A percentile compares a stretch with the other conserved stretches of the same genome.
Conservation (phyloP, 2,113 vertebrate genomes). For the Urocolius indicus region DNA sequence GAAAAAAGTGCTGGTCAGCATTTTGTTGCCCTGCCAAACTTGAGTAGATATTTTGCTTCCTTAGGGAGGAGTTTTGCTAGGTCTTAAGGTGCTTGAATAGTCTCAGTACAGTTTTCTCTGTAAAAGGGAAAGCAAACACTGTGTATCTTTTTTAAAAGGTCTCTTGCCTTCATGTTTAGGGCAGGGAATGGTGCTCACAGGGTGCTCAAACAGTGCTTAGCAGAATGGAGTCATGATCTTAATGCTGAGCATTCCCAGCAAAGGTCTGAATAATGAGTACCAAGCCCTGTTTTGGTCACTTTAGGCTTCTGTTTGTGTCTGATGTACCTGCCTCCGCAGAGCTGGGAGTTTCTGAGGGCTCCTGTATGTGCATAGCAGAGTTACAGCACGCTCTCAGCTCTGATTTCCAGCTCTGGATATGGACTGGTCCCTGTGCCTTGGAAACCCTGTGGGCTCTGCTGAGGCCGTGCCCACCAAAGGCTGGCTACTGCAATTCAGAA, state of each 20-base stretch:
- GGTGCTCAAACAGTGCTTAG: background rate
- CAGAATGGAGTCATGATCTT: background rate
- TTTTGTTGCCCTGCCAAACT: background rate
- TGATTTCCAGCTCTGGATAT: background rate
- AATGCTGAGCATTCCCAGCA: background rate
- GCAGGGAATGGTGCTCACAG: background rate
- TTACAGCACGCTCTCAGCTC: rapidly evolving
- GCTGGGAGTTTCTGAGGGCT: background rate
- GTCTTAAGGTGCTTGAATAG: background rate
- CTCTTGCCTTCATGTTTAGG: background rate
- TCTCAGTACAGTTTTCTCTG: background rate
- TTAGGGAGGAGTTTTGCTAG: background rate
- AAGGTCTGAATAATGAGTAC: slow-evolving; percentile 22
- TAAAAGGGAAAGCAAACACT: background rate
- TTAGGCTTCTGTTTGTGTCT: background rate
- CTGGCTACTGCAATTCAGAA: background rate
- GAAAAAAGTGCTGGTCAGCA: background rate
- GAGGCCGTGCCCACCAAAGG: background rate
- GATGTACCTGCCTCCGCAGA: background rate
- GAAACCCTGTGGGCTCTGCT: background rate
- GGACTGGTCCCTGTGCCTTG: background rate
- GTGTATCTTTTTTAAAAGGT: background rate
- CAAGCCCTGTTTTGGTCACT: slow-evolving; percentile 17
- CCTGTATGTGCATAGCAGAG: rapidly evolving
- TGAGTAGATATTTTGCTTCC: background rate